Base-by-base conservation (phyloP, 2,797 vertebrate species). In the Hoplostethus mediterraneus region DNA sequence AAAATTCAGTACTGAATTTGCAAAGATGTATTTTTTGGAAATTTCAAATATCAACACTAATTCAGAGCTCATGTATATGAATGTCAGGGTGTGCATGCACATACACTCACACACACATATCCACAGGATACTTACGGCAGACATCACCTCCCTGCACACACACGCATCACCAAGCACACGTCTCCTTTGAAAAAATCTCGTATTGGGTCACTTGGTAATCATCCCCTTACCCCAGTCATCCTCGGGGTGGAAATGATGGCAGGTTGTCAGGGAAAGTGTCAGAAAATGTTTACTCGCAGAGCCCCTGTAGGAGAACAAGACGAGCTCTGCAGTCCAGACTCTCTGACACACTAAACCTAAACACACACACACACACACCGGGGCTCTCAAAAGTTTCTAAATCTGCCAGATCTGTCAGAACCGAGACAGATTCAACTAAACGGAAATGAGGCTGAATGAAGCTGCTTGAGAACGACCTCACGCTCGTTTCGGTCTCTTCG, bases 261-360 rank as follows among this genome's bases (percentile, higher is more conserved):
- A 65, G 73, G 73, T 74, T 85, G 85, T 89, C 89, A 80, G 64
- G 52, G 36, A 81, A 83, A 82, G 65, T 82, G 81, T 81, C 11
- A 58, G 63, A 58, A 85, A 71, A 79, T 86, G 82, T 86, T 88
- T 81, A 69, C 67, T 77, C 4, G 42, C 17, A 0, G 36, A 75
- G 62, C 82, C 81, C 80, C 79, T 71, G 77, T 25, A 68, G 82
- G 61, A 75, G 69, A 75, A 72, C 65, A 61, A 77, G 86, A 71
- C 79, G 81, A 84, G 68, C 76, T 58, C 61, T 38, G 71, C 64
- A 57, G 67, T 66, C 71, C 62, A 21, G 57, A 53, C 70, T 81
- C 63, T 13, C 68, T 83, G 89, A 90, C 82, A 87, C 68, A 33
- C 74, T 73, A 72, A 81, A 76, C 79, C 75, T 16, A 65, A 33